phyloP scores from a whole-genome alignment of 2,797 vertebrate genomes.

The Leuciscus waleckii region DNA sequence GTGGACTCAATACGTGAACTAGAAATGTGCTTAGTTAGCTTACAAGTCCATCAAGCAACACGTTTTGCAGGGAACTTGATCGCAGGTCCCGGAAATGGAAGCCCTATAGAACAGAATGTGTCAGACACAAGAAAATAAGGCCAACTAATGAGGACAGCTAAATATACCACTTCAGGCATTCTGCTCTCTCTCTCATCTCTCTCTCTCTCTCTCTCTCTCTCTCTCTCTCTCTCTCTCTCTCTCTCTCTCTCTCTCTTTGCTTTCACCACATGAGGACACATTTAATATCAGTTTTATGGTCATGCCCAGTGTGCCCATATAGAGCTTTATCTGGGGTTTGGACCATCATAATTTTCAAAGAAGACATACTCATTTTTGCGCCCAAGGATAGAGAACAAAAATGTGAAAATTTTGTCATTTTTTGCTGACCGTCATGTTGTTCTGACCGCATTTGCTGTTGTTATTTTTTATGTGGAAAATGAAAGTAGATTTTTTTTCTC shows the following conservation, averaged over 20 bases:
- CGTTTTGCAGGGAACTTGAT: slow-evolving; percentile 6
- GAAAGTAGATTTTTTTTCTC: neutral
- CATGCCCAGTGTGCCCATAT: neutral
- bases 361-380: neutral
- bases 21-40: neutral
- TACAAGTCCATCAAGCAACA: slow-evolving; percentile 2
- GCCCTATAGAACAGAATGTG: slow-evolving; percentile 45
- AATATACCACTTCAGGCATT: slow-evolving; percentile 74
- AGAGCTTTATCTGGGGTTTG: neutral
- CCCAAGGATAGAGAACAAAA: neutral
- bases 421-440: neutral
- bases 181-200: slow-evolving; percentile 21
- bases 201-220: slow-evolving; percentile 21
- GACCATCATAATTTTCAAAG: slow-evolving; percentile 1
- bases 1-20: neutral
- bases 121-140: slow-evolving; percentile 72
- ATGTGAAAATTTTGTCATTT: neutral
- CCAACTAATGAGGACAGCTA: slow-evolving; percentile 82
- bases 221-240: slow-evolving; percentile 32
- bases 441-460: neutral
- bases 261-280: slow-evolving; percentile 30
- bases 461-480: neutral
- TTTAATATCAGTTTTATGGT: slow-evolving; percentile 25
- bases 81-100: slow-evolving; percentile 30
- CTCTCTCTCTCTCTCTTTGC: slow-evolving; percentile 39